Evolutionary conservation across 2,888 invertebrate genomes (phyloP), one percentile per base, ranked within the genome.

Genomic region (Metacarcinus magister): DNA sequence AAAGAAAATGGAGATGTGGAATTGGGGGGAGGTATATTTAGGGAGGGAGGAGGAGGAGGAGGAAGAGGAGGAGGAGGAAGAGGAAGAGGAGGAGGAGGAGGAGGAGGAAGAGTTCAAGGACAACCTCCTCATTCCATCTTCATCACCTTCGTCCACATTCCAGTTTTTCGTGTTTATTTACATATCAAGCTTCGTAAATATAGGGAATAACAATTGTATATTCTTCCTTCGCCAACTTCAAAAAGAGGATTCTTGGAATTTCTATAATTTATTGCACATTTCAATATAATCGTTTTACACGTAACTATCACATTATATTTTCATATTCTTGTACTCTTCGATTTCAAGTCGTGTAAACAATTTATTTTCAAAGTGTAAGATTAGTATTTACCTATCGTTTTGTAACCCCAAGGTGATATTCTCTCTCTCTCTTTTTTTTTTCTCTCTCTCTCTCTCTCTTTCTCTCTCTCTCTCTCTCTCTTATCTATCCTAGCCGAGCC

Each of bases 381-480:
- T 67, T n/a, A 16, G 67, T 23, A 67, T 67, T 67, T n/a, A 13
- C 23, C 23, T 67, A 67, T 67, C n/a, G 67, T 67, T 67, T 67
- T 67, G 19, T 67, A 23, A n/a, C 2, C 0, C 5, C 67, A 67
- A 23, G 67, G 2, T 10, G 23, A 32, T 4, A 32, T 32, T 32
- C 32, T 75, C n/a, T 75, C 75, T 75, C 75, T 75, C n/a, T 75
- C 75, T 43, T 13, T 44, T 23, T 90, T 43, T 90, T 43, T 90
- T 91, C 90, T 92, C 48, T 94, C 43, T 75, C 75, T 67, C 39
- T 60, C 60, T 94, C 43, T 75, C 75, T 75, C 93, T 94, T 43
- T 94, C 93, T 94, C 67, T 54, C 67, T 67, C 67, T 75, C 67
- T 67, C 48, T 48, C 48, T 48, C 48, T 48, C 92, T 48, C 48